phyloP scores from a whole-genome alignment of 2,888 invertebrate genomes.

The Anticlea derivata region DNA sequence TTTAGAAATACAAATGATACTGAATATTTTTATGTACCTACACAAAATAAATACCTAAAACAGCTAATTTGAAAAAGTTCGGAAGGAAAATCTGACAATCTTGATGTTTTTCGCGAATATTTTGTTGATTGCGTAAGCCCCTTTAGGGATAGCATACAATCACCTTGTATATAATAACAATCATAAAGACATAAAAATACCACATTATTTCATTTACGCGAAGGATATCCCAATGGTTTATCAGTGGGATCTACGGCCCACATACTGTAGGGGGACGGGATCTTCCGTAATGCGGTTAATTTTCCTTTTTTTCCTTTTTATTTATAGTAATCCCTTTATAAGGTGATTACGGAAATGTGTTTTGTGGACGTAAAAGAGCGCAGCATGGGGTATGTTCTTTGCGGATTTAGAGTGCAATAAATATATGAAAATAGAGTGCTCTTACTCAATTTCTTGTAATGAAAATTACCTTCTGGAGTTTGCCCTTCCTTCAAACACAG shows the following conservation, averaged over 20 bases:
- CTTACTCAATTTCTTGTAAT: constrained; percentile 7
- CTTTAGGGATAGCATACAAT: no score
- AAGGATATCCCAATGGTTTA: constrained; percentile 76
- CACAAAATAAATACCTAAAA: no score
- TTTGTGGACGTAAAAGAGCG: constrained; percentile 82
- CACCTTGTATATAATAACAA: no score
- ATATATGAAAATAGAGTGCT: constrained; percentile 29
- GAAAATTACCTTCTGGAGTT: background rate
- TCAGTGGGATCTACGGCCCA: constrained; percentile 71
- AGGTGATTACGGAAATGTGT: constrained; percentile 84
- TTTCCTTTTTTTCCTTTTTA: constrained; percentile 83
- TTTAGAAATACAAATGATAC: no score
- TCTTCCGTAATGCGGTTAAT: constrained; percentile 83
- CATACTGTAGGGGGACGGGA: constrained; percentile 79
- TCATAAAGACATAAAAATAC: constrained; percentile 65
- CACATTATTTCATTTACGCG: constrained; percentile 78
- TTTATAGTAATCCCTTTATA: constrained; percentile 85
- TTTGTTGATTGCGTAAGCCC: no score
- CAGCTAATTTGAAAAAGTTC: no score
- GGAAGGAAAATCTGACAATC: no score
- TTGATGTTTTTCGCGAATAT: no score
- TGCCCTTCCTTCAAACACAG: no score
- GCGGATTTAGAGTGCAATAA: constrained; percentile 52
- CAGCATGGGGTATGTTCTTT: constrained; percentile 70
- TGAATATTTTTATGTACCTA: no score